Conservation (phyloP, 2,113 vertebrate genomes). For the Nipponia nippon region DNA sequence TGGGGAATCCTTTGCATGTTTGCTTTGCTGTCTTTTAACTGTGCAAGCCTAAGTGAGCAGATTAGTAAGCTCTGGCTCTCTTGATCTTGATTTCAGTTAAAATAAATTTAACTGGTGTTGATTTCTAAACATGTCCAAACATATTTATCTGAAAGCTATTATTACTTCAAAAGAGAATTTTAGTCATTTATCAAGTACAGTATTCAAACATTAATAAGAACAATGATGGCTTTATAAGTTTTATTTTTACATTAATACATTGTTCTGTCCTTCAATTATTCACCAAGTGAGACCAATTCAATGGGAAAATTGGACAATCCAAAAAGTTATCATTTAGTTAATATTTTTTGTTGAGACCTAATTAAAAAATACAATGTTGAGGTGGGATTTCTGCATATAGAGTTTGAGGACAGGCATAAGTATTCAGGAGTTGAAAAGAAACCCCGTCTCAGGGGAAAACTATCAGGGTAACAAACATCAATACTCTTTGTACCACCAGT, state of each 20-base stretch:
- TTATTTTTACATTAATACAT: neutral
- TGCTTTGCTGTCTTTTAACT: neutral
- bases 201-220: neutral
- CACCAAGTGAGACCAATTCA: neutral
- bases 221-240: neutral
- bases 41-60: neutral
- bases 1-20: neutral
- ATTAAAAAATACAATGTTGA: neutral
- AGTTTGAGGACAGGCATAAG: neutral
- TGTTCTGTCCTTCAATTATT: neutral
- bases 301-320: neutral
- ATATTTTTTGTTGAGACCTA: neutral
- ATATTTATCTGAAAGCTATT: neutral
- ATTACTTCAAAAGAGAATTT: neutral
- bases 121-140: neutral
- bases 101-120: neutral
- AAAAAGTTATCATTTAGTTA: neutral
- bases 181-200: neutral
- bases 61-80: neutral
- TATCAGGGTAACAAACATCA: neutral
- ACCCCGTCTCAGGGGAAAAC: neutral
- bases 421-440: neutral
- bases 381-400: neutral
- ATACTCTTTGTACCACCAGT: neutral
- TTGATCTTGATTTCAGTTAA: neutral